Evolutionary conservation across 2,888 invertebrate genomes (phyloP).

Genomic region (Acrobasis consociella): DNA sequence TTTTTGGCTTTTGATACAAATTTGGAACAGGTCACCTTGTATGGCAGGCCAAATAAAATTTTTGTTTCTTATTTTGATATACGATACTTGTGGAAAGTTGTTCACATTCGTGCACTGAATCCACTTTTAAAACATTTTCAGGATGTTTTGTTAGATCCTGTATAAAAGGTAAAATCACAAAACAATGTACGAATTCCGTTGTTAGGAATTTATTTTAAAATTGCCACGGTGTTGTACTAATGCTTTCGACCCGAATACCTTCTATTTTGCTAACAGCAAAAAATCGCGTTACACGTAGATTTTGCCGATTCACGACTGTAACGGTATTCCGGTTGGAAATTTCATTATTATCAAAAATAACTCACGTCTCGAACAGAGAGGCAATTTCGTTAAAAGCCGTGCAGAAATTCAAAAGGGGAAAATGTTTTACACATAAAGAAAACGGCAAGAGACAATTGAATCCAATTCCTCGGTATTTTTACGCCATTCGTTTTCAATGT

Average conservation of each 20-base stretch:
- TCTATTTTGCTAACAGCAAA: slow-evolving; percentile 2
- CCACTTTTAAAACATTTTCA: too few relatives aligned
- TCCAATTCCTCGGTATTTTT: not conserved
- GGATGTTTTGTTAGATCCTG: too few relatives aligned
- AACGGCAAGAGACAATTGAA: not conserved
- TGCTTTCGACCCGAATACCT: slow-evolving; percentile 16
- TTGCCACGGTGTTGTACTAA: slow-evolving; percentile 9
- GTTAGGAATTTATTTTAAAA: slow-evolving; percentile 14
- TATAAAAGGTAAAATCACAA: not conserved
- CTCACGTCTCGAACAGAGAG: slow-evolving; percentile 20
- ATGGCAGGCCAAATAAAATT: too few relatives aligned
- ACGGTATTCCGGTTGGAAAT: slow-evolving; percentile 21
- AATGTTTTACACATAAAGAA: slow-evolving; percentile 13
- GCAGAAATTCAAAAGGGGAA: not conserved
- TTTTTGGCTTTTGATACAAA: too few relatives aligned
- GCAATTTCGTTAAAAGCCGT: slow-evolving; percentile 15
- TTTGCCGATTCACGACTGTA: slow-evolving; percentile 20
- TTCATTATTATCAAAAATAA: slow-evolving; percentile 23
- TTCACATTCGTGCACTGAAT: too few relatives aligned
- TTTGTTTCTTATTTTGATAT: too few relatives aligned
- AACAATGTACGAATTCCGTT: not conserved
- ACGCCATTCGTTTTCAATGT: not conserved
- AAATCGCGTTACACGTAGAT: slow-evolving; percentile 16
- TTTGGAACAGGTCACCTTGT: too few relatives aligned
- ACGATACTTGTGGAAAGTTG: too few relatives aligned